Base-by-base conservation (phyloP, 2,113 vertebrate species). In the Falcunculus frontatus region DNA sequence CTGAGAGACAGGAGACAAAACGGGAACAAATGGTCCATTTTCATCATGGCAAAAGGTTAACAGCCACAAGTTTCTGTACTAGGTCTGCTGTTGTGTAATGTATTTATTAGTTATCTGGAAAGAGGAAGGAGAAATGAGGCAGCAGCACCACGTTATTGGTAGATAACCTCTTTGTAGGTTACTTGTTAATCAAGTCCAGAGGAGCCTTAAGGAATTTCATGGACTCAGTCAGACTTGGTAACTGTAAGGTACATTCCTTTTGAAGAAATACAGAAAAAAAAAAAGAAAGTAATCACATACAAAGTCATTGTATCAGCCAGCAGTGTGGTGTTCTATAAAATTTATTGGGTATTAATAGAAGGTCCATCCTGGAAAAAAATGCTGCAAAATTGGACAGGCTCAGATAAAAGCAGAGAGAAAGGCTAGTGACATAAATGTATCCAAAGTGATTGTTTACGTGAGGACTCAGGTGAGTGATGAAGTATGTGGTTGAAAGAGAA, bases 31-130 rank as follows among this genome's bases (percentile, higher is more conserved):
- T 85, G 78, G 70, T 77, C 41, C 63, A 39, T 96, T 97, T 95
- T 93, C 84, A 83, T 93, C 33, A 65, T 59, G 82, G 84, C 93
- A 85, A 96, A 91, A 96, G 89, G 89, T 96, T 96, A 96, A 96
- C 91, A 91, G 81, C 55, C 95, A 85, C 70, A 89, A 59, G 39
- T 94, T 94, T 90, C 82, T 80, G 72, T 90, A 73, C 75, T 35
- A 82, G 32, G 37, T 76, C 84, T 90, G 62, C 70, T 86, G 86
- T 67, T 94, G 59, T 83, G 59, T 70, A 77, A 73, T 70, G 35
- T 65, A 77, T 89, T 87, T 95, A 80, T 94, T 93, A 93, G 27
- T 84, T 94, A 93, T 93, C 67, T 94, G 59, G 67, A 76, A 91
- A 83, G 59, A 87, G 35, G 76, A 92, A 87, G 84, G 42, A 95